phyloP scores from a whole-genome alignment of 2,113 vertebrate genomes.

The Cervus canadensis region DNA sequence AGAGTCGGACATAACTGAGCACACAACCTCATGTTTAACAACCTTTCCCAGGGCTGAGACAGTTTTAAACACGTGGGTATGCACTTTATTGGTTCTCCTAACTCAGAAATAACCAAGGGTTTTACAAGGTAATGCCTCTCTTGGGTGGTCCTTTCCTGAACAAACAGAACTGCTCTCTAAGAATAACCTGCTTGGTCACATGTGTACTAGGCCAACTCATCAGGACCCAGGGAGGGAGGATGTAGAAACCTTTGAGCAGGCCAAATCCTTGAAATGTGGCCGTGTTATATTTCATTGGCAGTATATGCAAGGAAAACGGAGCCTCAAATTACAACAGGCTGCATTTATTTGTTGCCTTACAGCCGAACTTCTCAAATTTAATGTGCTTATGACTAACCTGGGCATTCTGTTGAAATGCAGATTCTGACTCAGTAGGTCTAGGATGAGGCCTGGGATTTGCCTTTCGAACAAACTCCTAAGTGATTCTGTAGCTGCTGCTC shows the following conservation, averaged over 20 bases:
- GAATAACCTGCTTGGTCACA: fast-evolving
- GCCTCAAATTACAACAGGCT: neutral
- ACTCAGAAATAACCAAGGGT: neutral
- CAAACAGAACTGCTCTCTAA: neutral
- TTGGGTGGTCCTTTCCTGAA: neutral
- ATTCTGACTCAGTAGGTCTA: neutral
- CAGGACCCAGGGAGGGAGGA: neutral
- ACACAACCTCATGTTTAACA: neutral
- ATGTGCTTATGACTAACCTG: no score
- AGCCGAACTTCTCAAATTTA: neutral
- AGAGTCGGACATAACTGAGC: neutral
- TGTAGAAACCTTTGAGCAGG: neutral
- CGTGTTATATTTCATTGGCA: neutral
- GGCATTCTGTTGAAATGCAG: neutral
- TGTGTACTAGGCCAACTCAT: neutral
- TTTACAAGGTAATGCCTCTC: neutral
- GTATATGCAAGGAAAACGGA: neutral
- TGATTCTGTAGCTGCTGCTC: neutral
- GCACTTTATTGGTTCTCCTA: neutral
- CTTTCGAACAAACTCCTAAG: neutral
- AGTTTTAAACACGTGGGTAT: neutral
- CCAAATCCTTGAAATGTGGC: neutral
- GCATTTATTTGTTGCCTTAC: neutral
- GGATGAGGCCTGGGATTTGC: neutral
- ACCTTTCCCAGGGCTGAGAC: neutral